Evolutionary conservation across 2,888 invertebrate species (phyloP).

Genomic region (Fragum sueziense): DNA sequence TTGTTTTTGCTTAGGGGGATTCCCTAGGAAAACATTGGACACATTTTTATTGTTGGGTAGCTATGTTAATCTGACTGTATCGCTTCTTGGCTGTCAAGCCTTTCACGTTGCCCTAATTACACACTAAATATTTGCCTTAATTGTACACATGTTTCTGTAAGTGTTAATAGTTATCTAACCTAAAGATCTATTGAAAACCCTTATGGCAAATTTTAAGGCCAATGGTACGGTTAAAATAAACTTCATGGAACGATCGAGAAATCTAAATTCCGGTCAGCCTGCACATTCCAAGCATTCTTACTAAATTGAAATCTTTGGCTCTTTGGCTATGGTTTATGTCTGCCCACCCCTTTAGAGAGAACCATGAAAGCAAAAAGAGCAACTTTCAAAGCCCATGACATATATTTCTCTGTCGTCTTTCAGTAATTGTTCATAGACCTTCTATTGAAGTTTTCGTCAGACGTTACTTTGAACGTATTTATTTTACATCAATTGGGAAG

Average conservation of each 20-base stretch:
- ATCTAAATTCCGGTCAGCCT: background rate
- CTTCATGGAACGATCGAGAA: background rate
- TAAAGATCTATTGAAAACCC: background rate
- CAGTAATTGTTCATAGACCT: no score
- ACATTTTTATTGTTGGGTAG: slow-evolving; percentile 1
- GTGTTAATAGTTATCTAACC: background rate
- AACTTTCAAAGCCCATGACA: no score
- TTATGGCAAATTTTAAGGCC: background rate
- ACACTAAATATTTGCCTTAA: slow-evolving; percentile 10
- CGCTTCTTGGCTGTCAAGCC: background rate
- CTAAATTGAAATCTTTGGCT: no score
- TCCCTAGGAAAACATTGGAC: background rate
- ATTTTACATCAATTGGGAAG: no score
- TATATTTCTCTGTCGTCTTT: no score
- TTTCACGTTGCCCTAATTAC: slow-evolving; percentile 7
- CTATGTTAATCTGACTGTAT: slow-evolving; percentile 15
- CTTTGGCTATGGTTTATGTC: no score
- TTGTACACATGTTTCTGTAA: background rate
- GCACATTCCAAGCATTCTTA: background rate
- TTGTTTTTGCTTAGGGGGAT: background rate
- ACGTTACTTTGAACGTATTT: no score
- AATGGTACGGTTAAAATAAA: background rate
- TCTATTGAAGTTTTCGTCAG: no score
- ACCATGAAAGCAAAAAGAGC: no score
- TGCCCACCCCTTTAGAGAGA: no score